phyloP scores from a whole-genome alignment of 2,888 invertebrate genomes.

The Ophion ventricosus region DNA sequence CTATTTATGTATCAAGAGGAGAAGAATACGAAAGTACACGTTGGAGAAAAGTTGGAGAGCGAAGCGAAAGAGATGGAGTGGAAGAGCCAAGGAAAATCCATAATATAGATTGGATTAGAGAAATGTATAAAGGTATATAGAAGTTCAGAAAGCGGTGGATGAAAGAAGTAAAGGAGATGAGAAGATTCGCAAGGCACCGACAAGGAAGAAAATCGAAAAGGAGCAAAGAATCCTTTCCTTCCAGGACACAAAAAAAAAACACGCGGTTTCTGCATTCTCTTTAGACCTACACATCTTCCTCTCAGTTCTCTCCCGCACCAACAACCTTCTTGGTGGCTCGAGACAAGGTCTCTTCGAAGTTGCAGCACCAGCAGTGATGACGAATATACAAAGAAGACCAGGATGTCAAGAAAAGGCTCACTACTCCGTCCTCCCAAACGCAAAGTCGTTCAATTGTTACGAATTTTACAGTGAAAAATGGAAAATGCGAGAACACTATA shows the following conservation, averaged over 20 bases:
- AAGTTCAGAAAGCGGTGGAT: conserved; percentile 15
- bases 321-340: conserved; percentile 36
- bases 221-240: not conserved
- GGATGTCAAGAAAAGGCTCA: conserved; percentile 18
- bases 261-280: conserved; percentile 42
- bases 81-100: conserved; percentile 24
- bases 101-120: conserved; percentile 21
- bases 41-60: not conserved
- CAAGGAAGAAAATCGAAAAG: conserved; percentile 7
- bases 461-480: too few species aligned
- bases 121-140: not conserved
- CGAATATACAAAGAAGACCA: conserved; percentile 11
- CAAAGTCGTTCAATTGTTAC: not conserved
- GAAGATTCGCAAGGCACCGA: conserved; percentile 28
- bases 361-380: conserved; percentile 35
- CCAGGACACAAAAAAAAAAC: conserved; percentile 16
- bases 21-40: conserved; percentile 14
- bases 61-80: conserved; percentile 16
- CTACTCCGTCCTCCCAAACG: conserved; percentile 63
- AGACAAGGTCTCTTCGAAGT: conserved; percentile 62
- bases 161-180: conserved; percentile 9
- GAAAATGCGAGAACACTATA: too few species aligned
- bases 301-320: conserved; percentile 31
- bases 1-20: conserved; percentile 37
- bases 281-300: conserved; percentile 32